Base-by-base conservation (phyloP, 2,888 invertebrate genomes). In the Mystacides longicornis region DNA sequence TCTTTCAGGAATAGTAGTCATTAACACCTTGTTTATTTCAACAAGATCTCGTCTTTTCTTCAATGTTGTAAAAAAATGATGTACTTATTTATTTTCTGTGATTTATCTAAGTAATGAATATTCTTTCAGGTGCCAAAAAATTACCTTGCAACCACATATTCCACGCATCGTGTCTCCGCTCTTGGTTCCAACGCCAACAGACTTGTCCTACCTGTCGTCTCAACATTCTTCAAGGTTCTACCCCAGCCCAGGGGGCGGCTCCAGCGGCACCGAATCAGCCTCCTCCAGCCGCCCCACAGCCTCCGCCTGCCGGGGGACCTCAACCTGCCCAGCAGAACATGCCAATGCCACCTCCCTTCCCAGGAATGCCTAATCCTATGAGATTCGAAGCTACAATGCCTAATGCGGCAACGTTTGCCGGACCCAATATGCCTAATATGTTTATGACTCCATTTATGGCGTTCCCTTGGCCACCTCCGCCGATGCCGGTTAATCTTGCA, bases 181-280 rank as follows among this genome's bases (percentile, higher is more conserved):
- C 96, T 37, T 99, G 99, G 99, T 99, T 99, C 77, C 99, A 99
- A 75, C 84, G 99, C 7, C 99, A 99, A 71, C 99, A 99, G 76
- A 99, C 99, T 3, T 99, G 99, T 69, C 99, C 99, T 1, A 99
- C 99, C 3, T 99, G 99, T 70, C 83, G 97, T 14, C 80, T 96
- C 62, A 96, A 98, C 73, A 94, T 83, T 65, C 67, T 83, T 63
- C 67, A 66, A 5, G 54, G 66, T 48, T 54, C 65, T 57, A 74
- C 78, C 52, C 76, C 77, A 22, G 71, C 71, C 45, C 62, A 65
- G 67, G 69, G 70, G 47, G 72, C 65, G 65, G 73, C 64, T 60
- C 69, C 63, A 64, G 69, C 61, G 47, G 69, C 60, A 62, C 66
- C 51, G 57, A 58, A 58, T 64, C 58, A 61, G 64, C 64, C 62